Evolutionary conservation across 2,113 vertebrate species (phyloP).

Genomic region (Herpailurus yagouaroundi): DNA sequence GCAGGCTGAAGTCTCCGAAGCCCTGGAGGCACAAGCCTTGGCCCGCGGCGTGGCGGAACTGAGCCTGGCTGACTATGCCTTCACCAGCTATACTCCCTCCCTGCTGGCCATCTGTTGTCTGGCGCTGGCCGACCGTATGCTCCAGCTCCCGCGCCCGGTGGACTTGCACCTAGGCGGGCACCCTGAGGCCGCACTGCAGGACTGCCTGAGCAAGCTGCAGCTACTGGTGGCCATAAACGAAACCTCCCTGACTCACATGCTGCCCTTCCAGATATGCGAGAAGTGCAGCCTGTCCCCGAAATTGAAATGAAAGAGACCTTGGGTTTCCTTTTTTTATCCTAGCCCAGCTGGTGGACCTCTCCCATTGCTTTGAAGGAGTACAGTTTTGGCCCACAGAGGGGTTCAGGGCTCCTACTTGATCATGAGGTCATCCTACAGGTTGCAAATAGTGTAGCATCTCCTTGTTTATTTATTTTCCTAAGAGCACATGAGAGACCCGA

Average conservation of each 20-base stretch:
- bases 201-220: conserved; percentile 90
- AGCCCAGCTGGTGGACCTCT: not conserved
- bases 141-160: conserved; percentile 71
- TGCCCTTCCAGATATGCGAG: conserved; percentile 72
- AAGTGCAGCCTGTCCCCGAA: conserved; percentile 67
- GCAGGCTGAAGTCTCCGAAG: conserved; percentile 35
- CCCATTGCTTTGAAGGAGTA: not conserved
- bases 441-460: conserved; percentile 36
- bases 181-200: conserved; percentile 72
- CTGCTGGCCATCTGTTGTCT: conserved; percentile 91
- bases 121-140: conserved; percentile 86
- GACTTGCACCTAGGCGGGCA: conserved; percentile 80
- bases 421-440: not conserved
- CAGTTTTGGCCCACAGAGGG: not conserved
- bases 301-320: conserved; percentile 34
- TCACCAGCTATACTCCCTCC: conserved; percentile 91
- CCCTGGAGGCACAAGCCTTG: conserved; percentile 81
- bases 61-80: conserved; percentile 95
- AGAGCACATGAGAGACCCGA: not conserved
- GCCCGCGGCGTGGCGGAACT: conserved; percentile 90
- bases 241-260: conserved; percentile 81
- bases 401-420: not conserved
- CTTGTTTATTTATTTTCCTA: conserved; percentile 60
- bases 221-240: conserved; percentile 91
- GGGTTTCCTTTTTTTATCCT: too few species aligned